These are phyloP conservation scores for Agrochola macilenta DNA, from an alignment of 2,888 invertebrate genomes.

Conservation along the genomic window DNA sequence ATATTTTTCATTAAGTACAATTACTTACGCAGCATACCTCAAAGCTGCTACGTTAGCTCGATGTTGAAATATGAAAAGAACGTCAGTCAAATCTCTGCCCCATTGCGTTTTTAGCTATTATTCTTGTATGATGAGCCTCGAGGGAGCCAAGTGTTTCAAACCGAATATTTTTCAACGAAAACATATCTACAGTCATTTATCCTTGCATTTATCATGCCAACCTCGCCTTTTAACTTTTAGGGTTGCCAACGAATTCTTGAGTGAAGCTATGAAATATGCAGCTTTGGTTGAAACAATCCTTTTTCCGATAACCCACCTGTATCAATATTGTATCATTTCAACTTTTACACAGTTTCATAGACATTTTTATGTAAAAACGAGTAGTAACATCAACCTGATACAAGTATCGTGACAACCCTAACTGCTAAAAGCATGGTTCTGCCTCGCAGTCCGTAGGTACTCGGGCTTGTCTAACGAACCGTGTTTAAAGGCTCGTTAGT, in stretches of 20 bases:
- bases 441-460: slow-evolving; percentile 56
- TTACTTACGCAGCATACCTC: background rate
- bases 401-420: slow-evolving; percentile 47
- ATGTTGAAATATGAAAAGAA: slow-evolving; percentile 46
- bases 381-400: background rate
- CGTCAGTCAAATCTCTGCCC: slow-evolving; percentile 50
- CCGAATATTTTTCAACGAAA: slow-evolving; percentile 62
- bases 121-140: slow-evolving; percentile 54
- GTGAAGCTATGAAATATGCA: background rate
- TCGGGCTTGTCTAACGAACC: slow-evolving; percentile 76
- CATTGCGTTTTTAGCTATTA: slow-evolving; percentile 48
- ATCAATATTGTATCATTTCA: no score
- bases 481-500: slow-evolving; percentile 78
- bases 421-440: slow-evolving; percentile 36
- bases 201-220: slow-evolving; percentile 69
- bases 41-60: slow-evolving; percentile 5
- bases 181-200: slow-evolving; percentile 66
- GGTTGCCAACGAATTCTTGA: slow-evolving; percentile 41
- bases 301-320: no score
- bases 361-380: background rate
- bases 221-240: slow-evolving; percentile 50
- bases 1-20: background rate
- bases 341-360: background rate
- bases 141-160: slow-evolving; percentile 60
- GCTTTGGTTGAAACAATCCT: background rate